Evolutionary conservation across 2,797 vertebrate species (phyloP), one percentile per base, ranked within the genome.

Genomic region (Cossypha polioptera): DNA sequence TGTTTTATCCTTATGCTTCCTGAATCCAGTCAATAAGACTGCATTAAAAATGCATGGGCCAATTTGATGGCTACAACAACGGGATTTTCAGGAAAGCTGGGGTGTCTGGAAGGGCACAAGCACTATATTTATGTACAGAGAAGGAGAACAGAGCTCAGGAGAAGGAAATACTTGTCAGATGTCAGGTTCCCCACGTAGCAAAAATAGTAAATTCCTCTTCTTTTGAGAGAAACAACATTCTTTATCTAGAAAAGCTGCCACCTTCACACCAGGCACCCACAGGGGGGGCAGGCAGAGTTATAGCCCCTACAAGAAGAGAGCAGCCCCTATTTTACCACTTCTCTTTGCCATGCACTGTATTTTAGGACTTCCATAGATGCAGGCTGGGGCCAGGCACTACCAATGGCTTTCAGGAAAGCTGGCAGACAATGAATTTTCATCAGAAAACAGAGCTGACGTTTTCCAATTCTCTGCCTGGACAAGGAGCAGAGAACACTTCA

Each of bases 21-120:
- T 0, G 0, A 90, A 92, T 66, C 79, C 91, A 96, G 95, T 95
- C 95, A 96, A 96, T 95, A 94, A 74, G 91, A 21, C 71, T 51
- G 69, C 88, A 96, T 97, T 97, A 97, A 97, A 97, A 94, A 97
- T 96, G 94, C 94, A 96, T 84, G 85, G 89, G 53, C 88, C 84
- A 91, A 94, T 88, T 72, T 90, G 91, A 96, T 75, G 82, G 63
- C 62, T 47, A 94, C 89, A 81, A 33, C 82, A 77, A 1, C 0
- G 29, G 55, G 29, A 6, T 73, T 55, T 78, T 76, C 80, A 90
- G 79, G 63, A 67, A 86, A 88, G n/a, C 69, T 2, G 1, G 74
- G 74, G 42, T 18, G 1, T 73, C 38, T 63, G 59, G 79, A 94
- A 94, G 80, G 91, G 90, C 40, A 1, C 54, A 22, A 57, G 31